Evolutionary conservation across 2,113 vertebrate genomes (phyloP).

Genomic region (Paradoxurus hermaphroditus): DNA sequence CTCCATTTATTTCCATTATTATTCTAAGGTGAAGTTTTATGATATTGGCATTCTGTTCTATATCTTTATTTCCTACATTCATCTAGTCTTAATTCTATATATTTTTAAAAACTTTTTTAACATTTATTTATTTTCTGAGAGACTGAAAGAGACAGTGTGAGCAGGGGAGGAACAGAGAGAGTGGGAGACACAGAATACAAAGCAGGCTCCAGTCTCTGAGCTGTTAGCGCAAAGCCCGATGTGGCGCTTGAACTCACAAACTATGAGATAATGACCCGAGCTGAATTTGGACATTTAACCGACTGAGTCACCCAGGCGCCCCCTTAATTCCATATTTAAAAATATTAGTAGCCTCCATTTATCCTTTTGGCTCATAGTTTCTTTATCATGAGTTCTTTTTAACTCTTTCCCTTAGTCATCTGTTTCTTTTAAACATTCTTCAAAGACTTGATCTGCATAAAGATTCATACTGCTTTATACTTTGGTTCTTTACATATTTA

Average conservation of each 20-base stretch:
- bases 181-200: too few species aligned
- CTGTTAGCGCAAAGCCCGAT: too few species aligned
- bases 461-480: neutral
- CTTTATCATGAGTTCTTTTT: neutral
- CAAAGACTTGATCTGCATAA: neutral
- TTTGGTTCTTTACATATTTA: neutral
- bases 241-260: too few species aligned
- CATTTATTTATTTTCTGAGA: too few species aligned
- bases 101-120: too few species aligned
- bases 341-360: neutral
- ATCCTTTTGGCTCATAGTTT: neutral
- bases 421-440: neutral
- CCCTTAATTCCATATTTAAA: neutral
- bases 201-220: too few species aligned
- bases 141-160: too few species aligned
- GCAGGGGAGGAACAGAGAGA: too few species aligned
- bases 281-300: too few species aligned
- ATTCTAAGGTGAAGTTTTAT: neutral
- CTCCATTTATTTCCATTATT: neutral
- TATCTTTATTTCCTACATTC: neutral
- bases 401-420: neutral
- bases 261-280: too few species aligned
- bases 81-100: neutral
- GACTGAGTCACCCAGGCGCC: too few species aligned
- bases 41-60: neutral